Conservation (phyloP, 2,888 invertebrate genomes). For the Ormyrus thymus region DNA sequence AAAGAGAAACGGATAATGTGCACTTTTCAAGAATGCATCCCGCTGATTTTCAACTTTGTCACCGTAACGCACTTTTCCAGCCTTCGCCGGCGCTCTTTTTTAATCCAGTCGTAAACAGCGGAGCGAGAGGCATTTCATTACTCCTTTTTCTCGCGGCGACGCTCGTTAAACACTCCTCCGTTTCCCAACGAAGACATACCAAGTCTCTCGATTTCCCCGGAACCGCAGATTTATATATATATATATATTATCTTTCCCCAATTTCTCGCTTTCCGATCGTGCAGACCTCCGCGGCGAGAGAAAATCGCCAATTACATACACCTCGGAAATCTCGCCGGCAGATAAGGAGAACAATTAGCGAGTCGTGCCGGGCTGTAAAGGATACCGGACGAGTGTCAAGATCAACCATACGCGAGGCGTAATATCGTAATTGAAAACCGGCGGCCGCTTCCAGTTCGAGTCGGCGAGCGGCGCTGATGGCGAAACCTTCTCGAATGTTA, state of each 20-base stretch:
- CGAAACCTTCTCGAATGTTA: constrained; percentile 38
- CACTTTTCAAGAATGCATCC: background rate
- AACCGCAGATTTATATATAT: background rate
- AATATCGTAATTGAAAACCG: constrained; percentile 41
- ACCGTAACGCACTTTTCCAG: background rate
- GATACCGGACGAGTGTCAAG: constrained; percentile 33
- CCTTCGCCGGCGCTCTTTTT: background rate
- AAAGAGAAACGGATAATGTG: background rate
- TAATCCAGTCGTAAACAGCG: constrained; percentile 5
- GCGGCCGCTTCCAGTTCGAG: constrained; percentile 11
- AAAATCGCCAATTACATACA: background rate
- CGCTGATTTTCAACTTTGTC: background rate
- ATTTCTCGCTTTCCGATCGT: too few relatives aligned
- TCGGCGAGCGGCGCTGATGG: constrained; percentile 2
- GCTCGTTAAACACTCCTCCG: constrained; percentile 1
- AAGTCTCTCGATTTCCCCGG: constrained; percentile 25
- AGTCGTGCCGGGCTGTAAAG: too few relatives aligned
- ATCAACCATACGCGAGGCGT: constrained; percentile 30
- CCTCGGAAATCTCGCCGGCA: background rate
- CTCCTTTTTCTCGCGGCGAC: background rate
- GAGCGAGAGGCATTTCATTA: background rate
- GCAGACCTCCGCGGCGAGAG: background rate
- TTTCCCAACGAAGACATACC: background rate
- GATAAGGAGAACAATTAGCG: too few relatives aligned
- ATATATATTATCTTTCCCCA: too few relatives aligned